Evolutionary conservation across 2,797 vertebrate species (phyloP).

Genomic region (Chromobotia macracanthus): DNA sequence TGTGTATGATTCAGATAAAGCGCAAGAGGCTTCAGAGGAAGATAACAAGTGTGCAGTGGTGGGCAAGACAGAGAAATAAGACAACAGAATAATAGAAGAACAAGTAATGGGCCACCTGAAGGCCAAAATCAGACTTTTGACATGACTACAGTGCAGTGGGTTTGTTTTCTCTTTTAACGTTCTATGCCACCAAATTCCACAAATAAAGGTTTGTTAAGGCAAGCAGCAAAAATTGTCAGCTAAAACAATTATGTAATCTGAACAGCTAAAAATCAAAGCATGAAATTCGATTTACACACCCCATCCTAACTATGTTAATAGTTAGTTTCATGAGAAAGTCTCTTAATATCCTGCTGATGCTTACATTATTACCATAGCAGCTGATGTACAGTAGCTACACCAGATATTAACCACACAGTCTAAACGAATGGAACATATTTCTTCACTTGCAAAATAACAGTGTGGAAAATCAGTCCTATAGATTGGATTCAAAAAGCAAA

Average conservation of each 20-base stretch:
- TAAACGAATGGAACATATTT: not conserved
- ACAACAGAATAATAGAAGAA: slow-evolving; percentile 23
- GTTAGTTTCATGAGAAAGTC: not conserved
- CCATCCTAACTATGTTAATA: too few species aligned
- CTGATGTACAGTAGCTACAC: not conserved
- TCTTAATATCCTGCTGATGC: not conserved
- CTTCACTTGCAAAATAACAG: too few species aligned
- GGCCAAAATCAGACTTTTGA: too few species aligned
- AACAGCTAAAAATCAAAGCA: too few species aligned
- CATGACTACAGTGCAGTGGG: too few species aligned
- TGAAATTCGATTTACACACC: too few species aligned
- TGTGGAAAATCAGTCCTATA: not conserved
- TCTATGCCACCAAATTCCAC: too few species aligned
- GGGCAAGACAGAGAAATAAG: slow-evolving; percentile 48
- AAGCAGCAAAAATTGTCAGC: too few species aligned
- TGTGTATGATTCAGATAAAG: slow-evolving; percentile 1
- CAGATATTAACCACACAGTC: not conserved
- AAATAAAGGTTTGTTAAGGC: too few species aligned
- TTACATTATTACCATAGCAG: not conserved
- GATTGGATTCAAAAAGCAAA: not conserved
- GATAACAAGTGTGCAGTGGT: slow-evolving; percentile 1
- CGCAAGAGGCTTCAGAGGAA: not conserved
- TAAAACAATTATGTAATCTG: too few species aligned
- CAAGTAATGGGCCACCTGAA: not conserved
- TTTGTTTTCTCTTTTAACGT: too few species aligned